Percentiles rank a stretch among this genome's conserved stretches.
Conservation (phyloP, 2,113 vertebrate genomes). For the Sciurus niger region DNA sequence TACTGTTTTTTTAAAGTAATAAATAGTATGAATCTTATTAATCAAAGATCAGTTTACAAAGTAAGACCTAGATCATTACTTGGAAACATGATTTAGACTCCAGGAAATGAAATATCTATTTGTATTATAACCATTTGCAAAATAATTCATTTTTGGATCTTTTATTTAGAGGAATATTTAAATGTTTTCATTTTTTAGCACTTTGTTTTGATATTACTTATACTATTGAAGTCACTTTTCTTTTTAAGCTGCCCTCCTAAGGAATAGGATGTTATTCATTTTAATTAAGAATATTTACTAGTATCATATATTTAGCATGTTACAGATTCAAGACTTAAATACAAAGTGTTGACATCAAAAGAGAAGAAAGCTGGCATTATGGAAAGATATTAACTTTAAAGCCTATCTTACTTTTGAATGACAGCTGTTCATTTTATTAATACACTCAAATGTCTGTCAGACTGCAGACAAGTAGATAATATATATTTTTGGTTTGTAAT, state of each 20-base stretch:
- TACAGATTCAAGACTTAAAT: not conserved
- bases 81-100: not conserved
- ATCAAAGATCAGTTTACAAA: conserved; percentile 6
- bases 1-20: not conserved
- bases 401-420: not conserved
- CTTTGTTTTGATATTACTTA: not conserved
- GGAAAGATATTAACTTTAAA: not conserved
- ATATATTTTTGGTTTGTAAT: not conserved
- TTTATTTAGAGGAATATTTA: not conserved
- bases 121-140: not conserved
- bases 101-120: not conserved
- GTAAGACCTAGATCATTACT: not conserved
- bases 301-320: not conserved
- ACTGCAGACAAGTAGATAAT: not conserved
- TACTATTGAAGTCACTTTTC: not conserved
- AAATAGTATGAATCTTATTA: not conserved
- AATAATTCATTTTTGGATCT: not conserved
- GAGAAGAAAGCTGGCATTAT: not conserved
- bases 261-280: not conserved
- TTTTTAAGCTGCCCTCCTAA: not conserved
- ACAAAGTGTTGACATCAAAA: not conserved
- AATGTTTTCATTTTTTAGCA: not conserved
- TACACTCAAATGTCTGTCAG: not conserved
- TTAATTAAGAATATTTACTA: not conserved
- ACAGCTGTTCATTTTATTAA: not conserved